These are phyloP conservation scores for Coluber constrictor DNA, from an alignment of 2,797 vertebrate species.

Conservation along the genomic window DNA sequence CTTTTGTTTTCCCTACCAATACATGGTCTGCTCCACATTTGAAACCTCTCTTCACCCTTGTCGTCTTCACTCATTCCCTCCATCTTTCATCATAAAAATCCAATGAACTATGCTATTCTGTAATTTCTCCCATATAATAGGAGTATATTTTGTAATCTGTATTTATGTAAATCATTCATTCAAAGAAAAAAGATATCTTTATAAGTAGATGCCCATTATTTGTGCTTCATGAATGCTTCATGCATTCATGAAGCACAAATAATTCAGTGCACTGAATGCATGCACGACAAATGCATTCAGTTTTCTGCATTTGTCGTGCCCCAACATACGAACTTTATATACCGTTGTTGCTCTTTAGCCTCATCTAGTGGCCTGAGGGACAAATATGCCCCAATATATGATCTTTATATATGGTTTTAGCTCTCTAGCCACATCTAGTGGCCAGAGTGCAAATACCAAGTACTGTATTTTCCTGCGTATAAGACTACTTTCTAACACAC, in stretches of 20 bases:
- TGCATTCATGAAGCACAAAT: too few species aligned
- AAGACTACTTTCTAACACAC: too few species aligned
- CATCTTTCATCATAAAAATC: not conserved
- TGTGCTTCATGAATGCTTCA: not conserved
- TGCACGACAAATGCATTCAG: too few species aligned
- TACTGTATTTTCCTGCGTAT: too few species aligned
- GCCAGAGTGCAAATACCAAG: too few species aligned
- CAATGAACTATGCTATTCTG: not conserved
- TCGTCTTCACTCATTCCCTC: not conserved
- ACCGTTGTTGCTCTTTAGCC: too few species aligned
- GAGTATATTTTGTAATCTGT: not conserved
- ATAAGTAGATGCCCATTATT: not conserved
- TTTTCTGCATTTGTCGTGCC: not conserved
- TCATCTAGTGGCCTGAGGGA: too few species aligned
- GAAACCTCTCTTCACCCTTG: not conserved
- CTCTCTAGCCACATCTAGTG: too few species aligned
- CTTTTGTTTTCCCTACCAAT: not conserved
- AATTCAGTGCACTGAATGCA: too few species aligned
- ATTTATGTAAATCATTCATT: not conserved
- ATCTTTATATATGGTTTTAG: too few species aligned
- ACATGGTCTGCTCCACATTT: not conserved
- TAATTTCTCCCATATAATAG: not conserved
- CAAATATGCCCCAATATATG: too few species aligned
- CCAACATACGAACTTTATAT: too few species aligned
- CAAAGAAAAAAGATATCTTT: not conserved